Evolutionary conservation across 2,113 vertebrate genomes (phyloP), one percentile per base, ranked within the genome.

Genomic region (Galemys pyrenaicus): DNA sequence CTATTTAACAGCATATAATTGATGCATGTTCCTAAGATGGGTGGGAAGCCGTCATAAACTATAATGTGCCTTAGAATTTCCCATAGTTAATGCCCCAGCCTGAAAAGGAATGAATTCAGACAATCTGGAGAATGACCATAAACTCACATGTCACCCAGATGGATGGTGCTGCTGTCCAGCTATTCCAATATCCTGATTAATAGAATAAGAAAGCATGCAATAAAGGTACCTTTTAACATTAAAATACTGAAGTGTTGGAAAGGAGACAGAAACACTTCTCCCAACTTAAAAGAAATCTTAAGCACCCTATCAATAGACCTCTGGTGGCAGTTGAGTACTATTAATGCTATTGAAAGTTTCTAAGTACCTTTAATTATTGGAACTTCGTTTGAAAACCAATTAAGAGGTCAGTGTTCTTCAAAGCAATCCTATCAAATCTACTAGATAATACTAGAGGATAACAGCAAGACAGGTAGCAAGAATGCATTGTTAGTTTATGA

Each of bases 361-460:
- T 87, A 90, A 79, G 13, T 39, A 37, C 41, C n/a, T 96, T 79
- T 87, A 75, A 68, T 74, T 94, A 68, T 79, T 70, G 70, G 32
- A 84, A 70, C 39, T 68, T 81, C 37, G 60, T 89, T 90, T 95
- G 80, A 75, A 91, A 89, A 26, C 10, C 60, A 91, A 64, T 77
- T 62, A 89, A 85, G 67, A 75, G 67, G 28, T 81, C 60, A 49
- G 7, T 87, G 62, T 73, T 86, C 58, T 64, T 30, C 56, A 88
- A 70, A 89, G 80, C n/a, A 81, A 65, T 92, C 54, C 30, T 71
- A 75, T 81, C 54, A 71, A 84, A 17, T 85, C 73, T 64, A 89
- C 15, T 62, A 89, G n/a, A 26, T 81, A 67, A 74, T 58, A 68
- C 87, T 46, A 49, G 10, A 74, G 2, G 39, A 2, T 46, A 62